phyloP scores from a whole-genome alignment of 2,797 vertebrate genomes.

The Manis pentadactyla region DNA sequence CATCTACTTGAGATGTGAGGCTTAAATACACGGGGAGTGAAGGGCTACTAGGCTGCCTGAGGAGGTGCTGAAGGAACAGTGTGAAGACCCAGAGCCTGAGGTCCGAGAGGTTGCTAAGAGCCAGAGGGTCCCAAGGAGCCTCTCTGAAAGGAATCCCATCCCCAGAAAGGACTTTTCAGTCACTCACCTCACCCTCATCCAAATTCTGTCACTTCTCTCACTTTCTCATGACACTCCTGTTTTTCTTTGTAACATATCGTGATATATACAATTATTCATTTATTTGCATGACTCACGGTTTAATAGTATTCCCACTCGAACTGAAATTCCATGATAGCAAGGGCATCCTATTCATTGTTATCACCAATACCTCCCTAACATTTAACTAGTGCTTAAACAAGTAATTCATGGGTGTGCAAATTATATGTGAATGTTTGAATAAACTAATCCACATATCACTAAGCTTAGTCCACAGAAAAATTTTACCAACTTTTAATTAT shows the following conservation, averaged over 20 bases:
- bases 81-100: not conserved
- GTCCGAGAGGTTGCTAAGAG: not conserved
- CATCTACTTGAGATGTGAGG: not conserved
- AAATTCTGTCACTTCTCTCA: not conserved
- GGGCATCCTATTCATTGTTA: not conserved
- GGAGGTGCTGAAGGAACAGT: not conserved
- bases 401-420: not conserved
- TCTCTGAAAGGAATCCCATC: not conserved
- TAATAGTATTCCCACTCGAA: not conserved
- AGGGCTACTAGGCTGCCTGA: fast-evolving
- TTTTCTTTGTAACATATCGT: not conserved
- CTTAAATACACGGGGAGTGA: not conserved
- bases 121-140: not conserved
- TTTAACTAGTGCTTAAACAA: not conserved
- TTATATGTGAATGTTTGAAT: not conserved
- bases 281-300: not conserved
- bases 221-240: not conserved
- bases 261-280: not conserved
- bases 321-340: not conserved
- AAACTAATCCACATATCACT: not conserved
- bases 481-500: not conserved
- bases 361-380: not conserved
- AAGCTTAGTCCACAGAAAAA: not conserved
- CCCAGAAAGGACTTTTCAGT: not conserved
- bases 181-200: not conserved